Evolutionary conservation across 1,140 invertebrate species (phyloP), one percentile per base, ranked within the genome.

Genomic region (Pseudomyrmex cubaensis): DNA sequence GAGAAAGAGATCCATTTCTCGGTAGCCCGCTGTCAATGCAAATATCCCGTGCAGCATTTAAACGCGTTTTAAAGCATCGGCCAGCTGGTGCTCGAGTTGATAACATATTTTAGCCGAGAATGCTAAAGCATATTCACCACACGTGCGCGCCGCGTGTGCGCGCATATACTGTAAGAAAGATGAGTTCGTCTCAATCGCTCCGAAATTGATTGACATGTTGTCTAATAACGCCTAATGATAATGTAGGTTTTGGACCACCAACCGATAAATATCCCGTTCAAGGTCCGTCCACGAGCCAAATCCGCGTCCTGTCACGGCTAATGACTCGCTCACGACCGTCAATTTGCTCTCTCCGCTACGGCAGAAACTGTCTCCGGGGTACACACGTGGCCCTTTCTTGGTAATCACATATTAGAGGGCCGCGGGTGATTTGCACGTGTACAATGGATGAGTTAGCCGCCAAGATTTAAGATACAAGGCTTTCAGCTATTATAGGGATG

Each of bases 161-260:
- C 22, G 35, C 35, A 35, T 35, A 35, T 35, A 13, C 48, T 54
- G 76, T 46, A 66, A 12, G 57, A 8, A 35, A 59, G 12, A n/a
- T 54, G 13, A 48, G 56, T 64, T 59, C 57, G 82, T 70, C 61
- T 52, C 67, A 52, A 89, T 88, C 82, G 83, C 62, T 44, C 61
- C 50, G 72, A 76, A 88, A 90, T 90, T 90, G 90, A 91, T 91
- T 88, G 89, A 90, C 87, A 87, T 85, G 88, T 83, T 77, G 78
- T 83, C 85, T 90, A 90, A 90, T 90, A 90, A 90, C 74, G 85
- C 78, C 54, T 59, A 80, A 72, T 80, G 15, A 80, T 70, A 72
- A 72, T 48, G 17, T 73, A 20, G 59, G 76, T 82, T 80, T 48
- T 13, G 17, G 62, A 74, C 57, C 73, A 69, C 77, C 70, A 44